Conservation (phyloP, 2,113 vertebrate genomes). For the Lutjanus erythropterus region DNA sequence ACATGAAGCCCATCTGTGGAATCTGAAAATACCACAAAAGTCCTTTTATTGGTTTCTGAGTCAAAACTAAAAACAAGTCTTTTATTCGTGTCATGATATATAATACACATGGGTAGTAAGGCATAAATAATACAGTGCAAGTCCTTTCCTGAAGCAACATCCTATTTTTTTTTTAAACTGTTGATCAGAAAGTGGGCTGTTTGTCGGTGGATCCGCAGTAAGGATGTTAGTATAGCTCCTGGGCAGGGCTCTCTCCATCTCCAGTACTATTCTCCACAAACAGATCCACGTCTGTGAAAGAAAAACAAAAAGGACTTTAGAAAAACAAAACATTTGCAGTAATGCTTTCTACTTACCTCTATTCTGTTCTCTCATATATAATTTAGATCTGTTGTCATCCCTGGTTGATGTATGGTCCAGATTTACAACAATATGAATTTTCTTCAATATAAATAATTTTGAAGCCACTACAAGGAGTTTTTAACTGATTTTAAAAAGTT, state of each 20-base stretch:
- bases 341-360: neutral
- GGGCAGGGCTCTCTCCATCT: neutral
- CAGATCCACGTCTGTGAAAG: constrained; percentile 68
- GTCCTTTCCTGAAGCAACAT: constrained; percentile 18
- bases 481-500: no score
- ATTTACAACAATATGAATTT: no score
- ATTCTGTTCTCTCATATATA: neutral
- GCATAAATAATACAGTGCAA: constrained; percentile 62
- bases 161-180: neutral
- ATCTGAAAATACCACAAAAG: neutral
- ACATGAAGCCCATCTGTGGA: neutral
- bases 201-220: constrained; percentile 14
- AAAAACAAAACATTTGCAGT: neutral
- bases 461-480: no score
- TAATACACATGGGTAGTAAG: constrained; percentile 29
- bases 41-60: constrained; percentile 17
- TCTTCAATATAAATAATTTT: neutral
- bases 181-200: neutral
- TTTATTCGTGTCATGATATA: constrained; percentile 42
- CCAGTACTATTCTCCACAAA: constrained; percentile 64
- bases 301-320: neutral
- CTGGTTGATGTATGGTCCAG: no score
- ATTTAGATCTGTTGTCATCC: neutral
- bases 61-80: constrained; percentile 37
- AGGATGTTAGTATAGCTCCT: neutral